Base-by-base conservation (phyloP, 2,888 invertebrate genomes). In the Volucella zonaria region DNA sequence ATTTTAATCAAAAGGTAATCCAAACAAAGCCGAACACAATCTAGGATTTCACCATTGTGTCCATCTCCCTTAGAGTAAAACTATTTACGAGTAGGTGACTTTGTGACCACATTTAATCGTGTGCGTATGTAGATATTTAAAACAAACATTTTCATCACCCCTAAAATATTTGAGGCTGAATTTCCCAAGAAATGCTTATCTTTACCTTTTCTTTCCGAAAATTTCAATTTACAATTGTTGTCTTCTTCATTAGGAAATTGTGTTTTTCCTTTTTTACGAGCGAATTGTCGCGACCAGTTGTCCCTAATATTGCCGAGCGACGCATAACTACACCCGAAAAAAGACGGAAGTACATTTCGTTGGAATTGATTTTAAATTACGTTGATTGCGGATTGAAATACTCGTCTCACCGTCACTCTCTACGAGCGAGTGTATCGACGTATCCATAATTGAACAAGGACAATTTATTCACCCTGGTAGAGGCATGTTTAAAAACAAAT, bases 351-450 rank as follows among this genome's bases (percentile, higher is more conserved):
- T 78, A 64, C 31, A 71, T 78, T 78, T 71, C 70, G 12, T 12
- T 31, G 64, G 58, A 78, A 78, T 78, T 78, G 70, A 78, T 78
- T 78, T 78, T 71, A 78, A 78, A 78, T 78, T 78, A 78, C 78
- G 23, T 49, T 71, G 64, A 51, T 56, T 71, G 71, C 54, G 42
- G 78, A 71, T 64, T 78, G 70, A 54, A 78, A 78, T 64, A 62
- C 31, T 31, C 31, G 31, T 31, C 6, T 31, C 31, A 31, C 70
- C 71, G 78, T 71, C 78, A 71, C 62, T 56, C 56, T 18, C 31
- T 31, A 31, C 6, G 31, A 31, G 6, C 6, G 31, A 31, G 6
- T 31, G 2, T 31, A 31, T 31, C 31, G 1, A 31, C 31, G 18
- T 62, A 42, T 56, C 61, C 45, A 62, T 62, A 49, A 64, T 54